These are phyloP conservation scores for Teinopalpus imperialis DNA, from an alignment of 2,888 invertebrate species.

Conservation along the genomic window DNA sequence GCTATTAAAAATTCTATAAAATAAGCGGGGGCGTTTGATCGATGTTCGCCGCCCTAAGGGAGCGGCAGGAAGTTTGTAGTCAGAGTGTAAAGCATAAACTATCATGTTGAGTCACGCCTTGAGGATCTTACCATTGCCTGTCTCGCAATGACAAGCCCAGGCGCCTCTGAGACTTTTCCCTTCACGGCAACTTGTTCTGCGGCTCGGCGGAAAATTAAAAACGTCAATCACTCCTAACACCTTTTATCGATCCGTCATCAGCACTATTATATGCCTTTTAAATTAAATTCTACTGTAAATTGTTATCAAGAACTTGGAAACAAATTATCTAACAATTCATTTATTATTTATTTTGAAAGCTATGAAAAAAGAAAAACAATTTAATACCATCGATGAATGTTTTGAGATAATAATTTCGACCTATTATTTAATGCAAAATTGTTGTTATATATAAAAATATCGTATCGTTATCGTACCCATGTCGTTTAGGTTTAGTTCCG, in stretches of 20 bases:
- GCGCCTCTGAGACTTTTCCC: constrained; percentile 40
- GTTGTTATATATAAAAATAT: no score
- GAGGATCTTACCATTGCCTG: constrained; percentile 42
- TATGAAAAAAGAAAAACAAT: no score
- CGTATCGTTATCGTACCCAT: no score
- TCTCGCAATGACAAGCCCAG: constrained; percentile 42
- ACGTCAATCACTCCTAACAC: constrained; percentile 69
- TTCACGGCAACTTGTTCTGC: constrained; percentile 31
- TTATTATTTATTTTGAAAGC: no score
- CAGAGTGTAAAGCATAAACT: constrained; percentile 27
- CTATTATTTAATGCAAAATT: no score
- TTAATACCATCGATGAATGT: no score
- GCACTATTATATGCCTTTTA: constrained; percentile 65
- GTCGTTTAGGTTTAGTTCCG: no score
- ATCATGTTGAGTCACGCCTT: constrained; percentile 32
- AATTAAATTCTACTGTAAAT: constrained; percentile 70
- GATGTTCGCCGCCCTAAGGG: constrained; percentile 5
- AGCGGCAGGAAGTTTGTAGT: constrained; percentile 19
- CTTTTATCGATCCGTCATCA: constrained; percentile 70
- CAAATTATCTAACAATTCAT: no score
- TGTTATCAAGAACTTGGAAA: constrained; percentile 47
- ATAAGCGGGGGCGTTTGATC: constrained; percentile 16
- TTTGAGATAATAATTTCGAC: no score
- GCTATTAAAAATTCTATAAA: constrained; percentile 21
- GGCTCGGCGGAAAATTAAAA: constrained; percentile 56